Percentiles rank a stretch among this genome's conserved stretches.
These are phyloP conservation scores for Himalopsyche kuldschensis DNA, from an alignment of 2,888 invertebrate species.

Conservation along the genomic window DNA sequence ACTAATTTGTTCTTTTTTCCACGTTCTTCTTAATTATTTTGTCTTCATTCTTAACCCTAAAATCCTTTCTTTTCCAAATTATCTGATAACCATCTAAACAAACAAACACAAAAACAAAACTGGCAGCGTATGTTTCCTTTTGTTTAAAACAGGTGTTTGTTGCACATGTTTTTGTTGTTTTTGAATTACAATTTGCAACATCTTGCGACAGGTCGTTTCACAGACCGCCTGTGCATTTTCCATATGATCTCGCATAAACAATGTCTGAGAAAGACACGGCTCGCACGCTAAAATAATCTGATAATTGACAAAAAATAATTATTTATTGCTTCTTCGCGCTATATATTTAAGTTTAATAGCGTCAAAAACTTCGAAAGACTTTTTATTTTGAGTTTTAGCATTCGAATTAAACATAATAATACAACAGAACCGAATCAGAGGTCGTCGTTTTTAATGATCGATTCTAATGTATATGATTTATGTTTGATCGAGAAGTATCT, in stretches of 20 bases:
- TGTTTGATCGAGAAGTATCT: too few species aligned
- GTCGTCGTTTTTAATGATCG: too few species aligned
- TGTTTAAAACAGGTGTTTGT: background rate
- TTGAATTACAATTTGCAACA: background rate
- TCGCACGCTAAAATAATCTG: background rate
- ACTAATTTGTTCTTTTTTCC: background rate
- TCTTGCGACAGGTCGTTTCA: background rate
- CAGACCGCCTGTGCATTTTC: background rate
- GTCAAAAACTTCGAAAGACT: background rate
- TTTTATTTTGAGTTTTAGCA: background rate
- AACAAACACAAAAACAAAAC: background rate
- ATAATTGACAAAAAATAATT: background rate
- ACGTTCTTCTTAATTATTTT: background rate
- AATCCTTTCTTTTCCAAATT: background rate
- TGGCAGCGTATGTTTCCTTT: background rate
- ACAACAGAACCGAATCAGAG: too few species aligned
- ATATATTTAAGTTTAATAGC: background rate
- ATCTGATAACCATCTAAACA: background rate
- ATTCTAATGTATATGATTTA: too few species aligned
- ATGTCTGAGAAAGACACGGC: background rate
- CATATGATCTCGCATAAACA: background rate
- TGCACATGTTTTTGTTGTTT: background rate
- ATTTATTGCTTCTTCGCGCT: background rate
- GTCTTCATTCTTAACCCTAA: background rate
- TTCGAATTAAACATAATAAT: too few species aligned